Conservation (phyloP, 1,140 invertebrate species). For the Caenorhabditis inopinata region DNA sequence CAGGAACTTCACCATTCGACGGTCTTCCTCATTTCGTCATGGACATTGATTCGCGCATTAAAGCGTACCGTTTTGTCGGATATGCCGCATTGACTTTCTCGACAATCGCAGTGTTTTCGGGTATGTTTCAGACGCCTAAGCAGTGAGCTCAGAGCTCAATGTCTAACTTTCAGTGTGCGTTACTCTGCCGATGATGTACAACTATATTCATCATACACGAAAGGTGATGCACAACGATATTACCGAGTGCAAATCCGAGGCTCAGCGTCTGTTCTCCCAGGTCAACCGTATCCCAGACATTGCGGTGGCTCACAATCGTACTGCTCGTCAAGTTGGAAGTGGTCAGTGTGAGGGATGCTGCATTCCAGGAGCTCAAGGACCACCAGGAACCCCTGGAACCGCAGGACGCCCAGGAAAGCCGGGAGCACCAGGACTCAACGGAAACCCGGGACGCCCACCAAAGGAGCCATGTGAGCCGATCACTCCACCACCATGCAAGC, state of each 20-base stretch:
- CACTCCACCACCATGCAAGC: conserved; percentile 43
- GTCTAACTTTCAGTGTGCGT: not conserved
- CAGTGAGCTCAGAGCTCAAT: no score
- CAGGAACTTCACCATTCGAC: not conserved
- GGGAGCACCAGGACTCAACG: conserved; percentile 28
- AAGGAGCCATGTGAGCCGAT: conserved; percentile 39
- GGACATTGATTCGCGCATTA: conserved; percentile 51
- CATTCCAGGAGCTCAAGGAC: conserved; percentile 8
- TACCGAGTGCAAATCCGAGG: not conserved
- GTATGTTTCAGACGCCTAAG: not conserved
- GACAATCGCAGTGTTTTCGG: not conserved
- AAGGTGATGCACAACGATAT: conserved; percentile 32
- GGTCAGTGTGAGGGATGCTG: conserved; percentile 20
- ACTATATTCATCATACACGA: not conserved
- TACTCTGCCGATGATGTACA: conserved; percentile 35
- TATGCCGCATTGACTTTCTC: conserved; percentile 32
- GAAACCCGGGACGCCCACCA: conserved; percentile 32
- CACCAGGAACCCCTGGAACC: conserved; percentile 23
- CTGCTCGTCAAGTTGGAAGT: not conserved
- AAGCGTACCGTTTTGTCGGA: no score
- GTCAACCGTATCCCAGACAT: conserved; percentile 13
- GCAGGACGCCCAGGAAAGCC: conserved; percentile 40
- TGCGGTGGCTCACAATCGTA: not conserved
- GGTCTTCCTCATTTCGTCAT: conserved; percentile 36
- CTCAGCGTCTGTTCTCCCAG: not conserved